Percentiles rank a stretch among this genome's conserved stretches.
Evolutionary conservation across 2,797 vertebrate genomes (phyloP).

Genomic region (Halcyon badia): DNA sequence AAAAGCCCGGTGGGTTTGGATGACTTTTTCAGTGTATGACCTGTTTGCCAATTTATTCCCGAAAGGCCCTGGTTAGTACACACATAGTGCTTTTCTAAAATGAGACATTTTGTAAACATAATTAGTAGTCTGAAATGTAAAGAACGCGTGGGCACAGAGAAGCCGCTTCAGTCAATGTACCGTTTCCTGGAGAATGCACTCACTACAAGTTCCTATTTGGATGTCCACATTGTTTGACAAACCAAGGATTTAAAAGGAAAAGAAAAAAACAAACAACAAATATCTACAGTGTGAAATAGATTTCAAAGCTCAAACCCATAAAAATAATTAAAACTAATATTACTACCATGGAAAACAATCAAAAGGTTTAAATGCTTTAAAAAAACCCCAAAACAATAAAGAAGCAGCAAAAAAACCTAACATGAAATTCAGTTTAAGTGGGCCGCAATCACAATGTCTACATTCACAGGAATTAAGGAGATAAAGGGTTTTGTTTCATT

Average conservation of each 20-base stretch:
- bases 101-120: conserved; percentile 92
- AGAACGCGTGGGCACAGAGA: conserved; percentile 71
- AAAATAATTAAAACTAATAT: background rate
- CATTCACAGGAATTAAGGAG: conserved; percentile 48
- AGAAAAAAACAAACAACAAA: background rate
- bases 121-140: conserved; percentile 90
- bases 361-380: conserved; percentile 18
- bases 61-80: conserved; percentile 84
- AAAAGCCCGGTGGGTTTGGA: conserved; percentile 88
- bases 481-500: conserved; percentile 66
- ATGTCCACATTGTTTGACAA: conserved; percentile 38
- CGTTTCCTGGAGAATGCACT: conserved; percentile 39
- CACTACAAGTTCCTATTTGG: conserved; percentile 30
- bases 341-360: background rate
- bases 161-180: conserved; percentile 53
- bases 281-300: background rate
- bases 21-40: conserved; percentile 90
- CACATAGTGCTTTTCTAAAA: conserved; percentile 82
- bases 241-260: background rate
- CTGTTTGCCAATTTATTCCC: conserved; percentile 93
- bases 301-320: background rate
- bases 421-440: conserved; percentile 9
- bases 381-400: background rate
- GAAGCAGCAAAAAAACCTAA: background rate
- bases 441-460: background rate